Evolutionary conservation across 2,888 invertebrate species (phyloP), one percentile per base, ranked within the genome.

Genomic region (Thelaira solivaga): DNA sequence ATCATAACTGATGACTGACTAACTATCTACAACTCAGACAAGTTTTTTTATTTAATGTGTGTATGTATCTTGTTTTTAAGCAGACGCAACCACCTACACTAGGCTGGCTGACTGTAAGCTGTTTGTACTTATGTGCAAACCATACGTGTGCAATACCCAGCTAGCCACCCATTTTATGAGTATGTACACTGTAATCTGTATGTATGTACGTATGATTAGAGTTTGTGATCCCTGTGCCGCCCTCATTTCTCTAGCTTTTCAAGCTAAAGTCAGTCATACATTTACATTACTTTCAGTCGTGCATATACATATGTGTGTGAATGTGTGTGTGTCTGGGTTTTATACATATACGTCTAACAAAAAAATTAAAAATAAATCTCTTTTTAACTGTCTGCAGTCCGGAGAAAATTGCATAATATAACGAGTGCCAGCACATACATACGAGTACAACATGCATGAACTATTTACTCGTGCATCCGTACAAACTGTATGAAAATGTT

Each of bases 381-480:
- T 55, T 16, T 47, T 16, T 7, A 20, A 36, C 49, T 73, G 55
- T 62, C 57, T 45, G 31, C 13, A 57, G 62, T 68, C 57, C 45
- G 49, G 49, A 36, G 43, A 34, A 73, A 73, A 73, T 68, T 77
- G 68, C 73, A 77, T 77, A 77, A 77, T 31, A 20, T n/a, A 39
- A 69, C 39, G 47, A 24, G 45, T 45, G 20, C 2, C 24, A 26
- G 16, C 18, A 29, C 7, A 18, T 13, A 24, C 8, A n/a, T n/a
- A n/a, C n/a, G n/a, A n/a, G n/a, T n/a, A 47, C 24, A 13, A 34
- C 34, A 24, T 45, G 18, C 34, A 55, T 67, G 45, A 55, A 55
- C 43, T 45, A 62, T n/a, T n/a, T n/a, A n/a, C n/a, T n/a, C n/a
- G n/a, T n/a, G n/a, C n/a, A n/a, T n/a, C n/a, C 45, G 36, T 39